A percentile compares a stretch with the other conserved stretches of the same genome.
Conservation (phyloP, 2,797 vertebrate species). For the Steatocranus sp. region DNA sequence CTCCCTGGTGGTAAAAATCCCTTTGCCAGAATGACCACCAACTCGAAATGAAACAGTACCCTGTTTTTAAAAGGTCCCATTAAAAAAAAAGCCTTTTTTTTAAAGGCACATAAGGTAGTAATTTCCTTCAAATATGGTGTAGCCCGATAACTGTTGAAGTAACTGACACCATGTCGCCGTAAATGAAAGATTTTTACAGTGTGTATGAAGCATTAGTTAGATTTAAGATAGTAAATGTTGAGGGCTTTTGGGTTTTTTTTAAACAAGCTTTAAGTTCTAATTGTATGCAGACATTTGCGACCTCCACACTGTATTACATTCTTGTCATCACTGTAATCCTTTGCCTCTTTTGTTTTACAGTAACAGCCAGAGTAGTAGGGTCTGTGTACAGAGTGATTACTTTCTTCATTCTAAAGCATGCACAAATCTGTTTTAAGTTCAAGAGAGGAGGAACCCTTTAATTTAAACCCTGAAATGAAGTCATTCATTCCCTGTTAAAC, state of each 20-base stretch:
- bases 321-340: conserved; percentile 31
- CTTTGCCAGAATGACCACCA: conserved; percentile 74
- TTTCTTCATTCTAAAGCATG: conserved; percentile 70
- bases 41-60: conserved; percentile 73
- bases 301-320: conserved; percentile 6
- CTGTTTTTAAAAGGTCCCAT: conserved; percentile 72
- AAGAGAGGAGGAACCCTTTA: conserved; percentile 77
- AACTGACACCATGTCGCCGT: conserved; percentile 65
- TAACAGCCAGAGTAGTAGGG: conserved; percentile 27
- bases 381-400: conserved; percentile 44
- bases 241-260: fast-evolving
- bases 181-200: conserved; percentile 38
- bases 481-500: conserved; percentile 74
- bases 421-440: conserved; percentile 76
- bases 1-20: conserved; percentile 67
- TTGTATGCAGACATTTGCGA: conserved; percentile 7
- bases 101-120: conserved; percentile 72
- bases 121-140: conserved; percentile 74
- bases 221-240: conserved; percentile 10
- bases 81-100: conserved; percentile 51
- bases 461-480: conserved; percentile 78
- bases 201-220: conserved; percentile 23
- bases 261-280: not conserved
- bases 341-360: conserved; percentile 36
- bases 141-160: conserved; percentile 65